Conservation (phyloP, 1,140 invertebrate species). For the Platorchestia sp. region DNA sequence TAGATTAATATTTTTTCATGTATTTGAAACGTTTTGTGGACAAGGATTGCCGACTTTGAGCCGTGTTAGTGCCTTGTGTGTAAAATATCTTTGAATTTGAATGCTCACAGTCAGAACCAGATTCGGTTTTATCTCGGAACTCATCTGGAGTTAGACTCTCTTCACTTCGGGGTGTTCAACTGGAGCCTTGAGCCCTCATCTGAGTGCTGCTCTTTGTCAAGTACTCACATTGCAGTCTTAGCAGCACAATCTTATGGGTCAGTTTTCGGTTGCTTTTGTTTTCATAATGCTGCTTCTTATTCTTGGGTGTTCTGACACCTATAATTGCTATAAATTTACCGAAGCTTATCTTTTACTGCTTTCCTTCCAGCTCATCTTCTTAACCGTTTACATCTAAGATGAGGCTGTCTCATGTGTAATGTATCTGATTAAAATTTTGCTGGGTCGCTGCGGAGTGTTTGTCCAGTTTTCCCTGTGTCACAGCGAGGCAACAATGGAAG, state of each 20-base stretch:
- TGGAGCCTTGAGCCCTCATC: background rate
- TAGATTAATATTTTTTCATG: background rate
- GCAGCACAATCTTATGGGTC: background rate
- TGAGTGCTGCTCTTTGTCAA: background rate
- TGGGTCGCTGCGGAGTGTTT: constrained; percentile 37
- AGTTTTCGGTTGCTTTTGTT: background rate
- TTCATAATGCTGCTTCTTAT: background rate
- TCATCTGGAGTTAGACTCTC: background rate
- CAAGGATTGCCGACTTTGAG: background rate
- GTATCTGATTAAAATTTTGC: constrained; percentile 3
- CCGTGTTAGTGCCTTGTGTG: background rate
- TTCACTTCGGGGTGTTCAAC: background rate
- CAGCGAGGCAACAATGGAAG: constrained; percentile 31
- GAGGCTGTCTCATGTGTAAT: background rate
- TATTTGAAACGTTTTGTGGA: background rate
- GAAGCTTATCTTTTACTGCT: background rate
- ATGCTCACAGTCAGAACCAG: background rate
- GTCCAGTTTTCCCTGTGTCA: constrained; percentile 1
- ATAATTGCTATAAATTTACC: background rate
- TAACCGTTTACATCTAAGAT: background rate
- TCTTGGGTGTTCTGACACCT: too few relatives aligned
- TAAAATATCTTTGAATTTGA: background rate
- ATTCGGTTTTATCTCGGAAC: background rate
- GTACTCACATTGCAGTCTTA: background rate
- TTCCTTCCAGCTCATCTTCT: background rate